phyloP scores from a whole-genome alignment of 1,140 invertebrate genomes.

The Hyles vespertilio region DNA sequence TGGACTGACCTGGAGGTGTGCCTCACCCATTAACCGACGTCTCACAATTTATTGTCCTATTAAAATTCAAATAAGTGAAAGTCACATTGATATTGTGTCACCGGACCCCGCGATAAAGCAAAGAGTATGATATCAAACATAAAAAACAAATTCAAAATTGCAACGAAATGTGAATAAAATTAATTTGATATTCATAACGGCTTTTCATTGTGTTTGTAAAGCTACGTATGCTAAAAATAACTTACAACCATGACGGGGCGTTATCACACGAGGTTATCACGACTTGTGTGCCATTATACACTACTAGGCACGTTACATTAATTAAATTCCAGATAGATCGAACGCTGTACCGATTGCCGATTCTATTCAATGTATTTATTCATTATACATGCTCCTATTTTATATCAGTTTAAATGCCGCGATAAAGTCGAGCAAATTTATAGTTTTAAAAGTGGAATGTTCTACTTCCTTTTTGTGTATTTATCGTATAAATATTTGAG shows the following conservation, averaged over 20 bases:
- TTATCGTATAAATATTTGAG: too few relatives aligned
- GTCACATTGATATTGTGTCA: conserved; percentile 23
- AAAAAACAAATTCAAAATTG: background rate
- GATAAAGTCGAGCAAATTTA: too few relatives aligned
- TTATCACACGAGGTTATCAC: conserved; percentile 21
- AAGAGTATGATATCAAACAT: too few relatives aligned
- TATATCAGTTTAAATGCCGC: too few relatives aligned
- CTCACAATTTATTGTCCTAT: conserved; percentile 29
- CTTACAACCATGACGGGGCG: conserved; percentile 3
- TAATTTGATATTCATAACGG: conserved; percentile 7
- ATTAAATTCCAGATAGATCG: background rate
- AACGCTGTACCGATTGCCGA: background rate
- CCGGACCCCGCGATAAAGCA: background rate
- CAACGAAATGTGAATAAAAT: conserved; percentile 2
- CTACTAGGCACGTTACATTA: background rate
- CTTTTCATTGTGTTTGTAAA: background rate
- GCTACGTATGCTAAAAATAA: background rate
- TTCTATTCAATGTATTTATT: background rate
- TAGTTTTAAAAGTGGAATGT: too few relatives aligned
- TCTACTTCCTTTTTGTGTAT: too few relatives aligned
- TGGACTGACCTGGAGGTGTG: conserved; percentile 27
- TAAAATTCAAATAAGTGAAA: conserved; percentile 47
- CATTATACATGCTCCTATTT: too few relatives aligned
- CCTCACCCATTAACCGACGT: conserved; percentile 26
- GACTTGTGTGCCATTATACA: conserved; percentile 4